Percentiles rank a stretch among this genome's conserved stretches.
Evolutionary conservation across 2,113 vertebrate genomes (phyloP).

Genomic region (Thamnaconus septentrionalis): DNA sequence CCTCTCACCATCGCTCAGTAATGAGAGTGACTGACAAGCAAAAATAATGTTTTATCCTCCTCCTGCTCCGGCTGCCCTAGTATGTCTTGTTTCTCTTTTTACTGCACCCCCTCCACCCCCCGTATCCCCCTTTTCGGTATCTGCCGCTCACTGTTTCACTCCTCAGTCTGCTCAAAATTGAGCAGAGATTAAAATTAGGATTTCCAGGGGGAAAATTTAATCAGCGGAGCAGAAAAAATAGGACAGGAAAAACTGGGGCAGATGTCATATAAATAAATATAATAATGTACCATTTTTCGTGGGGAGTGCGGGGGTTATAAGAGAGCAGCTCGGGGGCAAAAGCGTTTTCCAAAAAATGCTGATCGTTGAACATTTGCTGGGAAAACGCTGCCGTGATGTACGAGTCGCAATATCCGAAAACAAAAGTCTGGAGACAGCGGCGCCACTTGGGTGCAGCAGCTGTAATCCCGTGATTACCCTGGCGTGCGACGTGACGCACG

Average conservation of each 20-base stretch:
- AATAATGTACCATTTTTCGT: conserved; percentile 13
- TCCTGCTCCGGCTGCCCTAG: conserved; percentile 7
- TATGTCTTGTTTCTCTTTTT: conserved; percentile 15
- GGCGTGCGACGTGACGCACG: conserved; percentile 20
- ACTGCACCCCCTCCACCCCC: conserved; percentile 5
- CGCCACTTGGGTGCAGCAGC: conserved; percentile 19
- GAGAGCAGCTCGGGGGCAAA: not conserved
- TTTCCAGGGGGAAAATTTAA: conserved; percentile 20
- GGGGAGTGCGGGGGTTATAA: not conserved
- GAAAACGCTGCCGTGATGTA: no score
- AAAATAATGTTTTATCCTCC: conserved; percentile 43
- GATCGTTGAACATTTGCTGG: no score
- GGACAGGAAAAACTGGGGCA: conserved; percentile 16
- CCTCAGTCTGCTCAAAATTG: not conserved
- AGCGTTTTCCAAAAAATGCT: not conserved
- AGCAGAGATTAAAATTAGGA: conserved; percentile 14
- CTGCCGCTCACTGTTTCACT: conserved; percentile 15
- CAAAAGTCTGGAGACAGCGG: no score
- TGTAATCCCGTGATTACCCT: conserved; percentile 52
- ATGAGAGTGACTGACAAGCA: conserved; percentile 67
- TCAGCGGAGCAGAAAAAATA: conserved; percentile 14
- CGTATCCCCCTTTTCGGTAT: not conserved
- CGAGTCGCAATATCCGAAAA: no score
- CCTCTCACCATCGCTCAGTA: conserved; percentile 62
- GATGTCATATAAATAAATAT: conserved; percentile 19